phyloP scores from a whole-genome alignment of 2,113 vertebrate species.

The Typhlomys cinereus region DNA sequence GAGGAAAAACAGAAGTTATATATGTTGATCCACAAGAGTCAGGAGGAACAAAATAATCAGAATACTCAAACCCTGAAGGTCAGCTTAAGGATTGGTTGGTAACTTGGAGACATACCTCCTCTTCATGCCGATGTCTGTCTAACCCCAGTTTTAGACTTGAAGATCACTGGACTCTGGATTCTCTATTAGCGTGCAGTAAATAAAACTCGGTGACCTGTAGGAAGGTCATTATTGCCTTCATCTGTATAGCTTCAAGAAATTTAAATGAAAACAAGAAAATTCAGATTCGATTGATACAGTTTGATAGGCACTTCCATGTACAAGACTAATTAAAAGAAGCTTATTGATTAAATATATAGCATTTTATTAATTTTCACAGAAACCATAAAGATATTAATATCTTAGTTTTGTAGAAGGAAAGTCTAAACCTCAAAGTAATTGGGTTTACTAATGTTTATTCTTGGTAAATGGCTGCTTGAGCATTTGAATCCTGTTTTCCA shows the following conservation, averaged over 20 bases:
- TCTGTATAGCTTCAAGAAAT: not conserved
- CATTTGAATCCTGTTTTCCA: slow-evolving; percentile 24
- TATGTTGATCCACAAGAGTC: not conserved
- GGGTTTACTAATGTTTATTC: not conserved
- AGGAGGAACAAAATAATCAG: not conserved
- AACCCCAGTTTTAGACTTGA: not conserved
- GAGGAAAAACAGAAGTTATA: not conserved
- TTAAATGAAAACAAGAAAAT: not conserved
- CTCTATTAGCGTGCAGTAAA: not conserved
- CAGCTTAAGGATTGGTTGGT: not conserved
- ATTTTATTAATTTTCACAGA: not conserved
- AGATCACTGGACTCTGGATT: not conserved
- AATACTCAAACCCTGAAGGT: not conserved
- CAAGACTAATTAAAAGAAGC: not conserved
- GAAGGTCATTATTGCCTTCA: not conserved
- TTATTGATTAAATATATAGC: not conserved
- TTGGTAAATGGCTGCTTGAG: not conserved
- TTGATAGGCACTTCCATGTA: not conserved
- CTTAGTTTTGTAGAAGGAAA: slow-evolving; percentile 19
- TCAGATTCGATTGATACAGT: not conserved
- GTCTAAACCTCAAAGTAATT: not conserved
- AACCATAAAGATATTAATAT: not conserved
- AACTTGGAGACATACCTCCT: not conserved
- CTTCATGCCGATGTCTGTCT: not conserved
- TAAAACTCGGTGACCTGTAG: not conserved